Conservation (phyloP, 2,888 invertebrate species). For the Microctonus aethiopoides region DNA sequence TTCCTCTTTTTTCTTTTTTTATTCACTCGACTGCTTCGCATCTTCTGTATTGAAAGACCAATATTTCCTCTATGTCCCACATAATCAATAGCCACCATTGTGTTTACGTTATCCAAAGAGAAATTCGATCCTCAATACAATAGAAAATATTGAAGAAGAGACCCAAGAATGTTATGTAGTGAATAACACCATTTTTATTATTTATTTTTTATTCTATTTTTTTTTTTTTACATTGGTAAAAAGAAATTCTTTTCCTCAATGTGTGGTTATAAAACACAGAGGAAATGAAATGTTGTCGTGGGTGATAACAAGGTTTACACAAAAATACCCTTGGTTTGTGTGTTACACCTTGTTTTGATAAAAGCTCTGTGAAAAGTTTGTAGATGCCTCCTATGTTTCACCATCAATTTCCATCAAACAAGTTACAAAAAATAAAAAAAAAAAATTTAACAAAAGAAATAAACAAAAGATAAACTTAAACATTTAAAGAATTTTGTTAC, state of each 20-base stretch:
- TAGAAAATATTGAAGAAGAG: background rate
- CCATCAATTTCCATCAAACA: background rate
- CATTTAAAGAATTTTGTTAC: background rate
- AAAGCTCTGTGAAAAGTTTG: background rate
- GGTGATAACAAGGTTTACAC: constrained; percentile 2
- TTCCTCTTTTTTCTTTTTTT: background rate
- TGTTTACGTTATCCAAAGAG: constrained; percentile 4
- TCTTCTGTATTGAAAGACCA: background rate
- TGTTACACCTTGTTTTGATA: background rate
- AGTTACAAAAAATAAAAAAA: background rate
- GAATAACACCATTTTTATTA: background rate
- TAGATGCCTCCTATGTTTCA: background rate
- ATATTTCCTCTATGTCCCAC: constrained; percentile 1
- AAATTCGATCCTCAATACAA: constrained; percentile 9
- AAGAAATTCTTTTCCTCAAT: background rate
- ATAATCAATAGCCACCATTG: background rate
- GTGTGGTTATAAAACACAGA: background rate
- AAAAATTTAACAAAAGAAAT: background rate
- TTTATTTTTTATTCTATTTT: background rate
- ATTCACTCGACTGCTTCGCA: background rate
- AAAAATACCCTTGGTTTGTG: background rate
- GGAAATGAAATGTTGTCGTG: background rate
- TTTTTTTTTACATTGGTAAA: background rate
- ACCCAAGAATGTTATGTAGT: background rate
- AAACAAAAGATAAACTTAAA: background rate